Evolutionary conservation across 2,797 vertebrate species (phyloP).

Genomic region (Myiotriccus ornatus): DNA sequence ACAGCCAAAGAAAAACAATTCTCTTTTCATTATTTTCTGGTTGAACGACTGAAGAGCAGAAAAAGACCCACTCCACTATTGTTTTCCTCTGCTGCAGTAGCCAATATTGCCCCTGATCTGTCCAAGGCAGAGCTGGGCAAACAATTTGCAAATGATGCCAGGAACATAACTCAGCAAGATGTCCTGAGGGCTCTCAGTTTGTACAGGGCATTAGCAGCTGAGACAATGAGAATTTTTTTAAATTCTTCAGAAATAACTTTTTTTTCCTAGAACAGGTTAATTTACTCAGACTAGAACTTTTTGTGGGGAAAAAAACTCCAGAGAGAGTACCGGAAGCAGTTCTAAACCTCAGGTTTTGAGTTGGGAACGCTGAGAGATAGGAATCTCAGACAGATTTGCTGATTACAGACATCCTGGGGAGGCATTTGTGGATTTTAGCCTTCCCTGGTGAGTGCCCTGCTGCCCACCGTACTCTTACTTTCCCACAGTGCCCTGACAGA

Average conservation of each 20-base stretch:
- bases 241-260: not conserved
- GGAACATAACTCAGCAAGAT: not conserved
- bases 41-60: not conserved
- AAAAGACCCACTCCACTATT: not conserved
- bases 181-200: not conserved
- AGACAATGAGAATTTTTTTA: not conserved
- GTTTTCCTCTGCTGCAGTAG: not conserved
- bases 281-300: not conserved
- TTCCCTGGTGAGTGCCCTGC: not conserved
- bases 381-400: not conserved
- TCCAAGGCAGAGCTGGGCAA: not conserved
- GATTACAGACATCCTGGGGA: not conserved
- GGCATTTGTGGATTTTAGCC: not conserved
- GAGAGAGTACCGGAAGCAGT: not conserved
- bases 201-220: not conserved
- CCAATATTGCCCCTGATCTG: not conserved
- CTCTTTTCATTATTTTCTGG: not conserved
- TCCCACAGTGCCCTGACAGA: fast-evolving
- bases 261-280: not conserved
- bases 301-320: not conserved
- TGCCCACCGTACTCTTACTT: not conserved
- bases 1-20: not conserved
- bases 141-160: not conserved
- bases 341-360: not conserved
- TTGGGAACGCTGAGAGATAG: not conserved